phyloP scores from a whole-genome alignment of 37 sponge, comb jelly and placozoan genomes.

The Halichondria panicea region DNA sequence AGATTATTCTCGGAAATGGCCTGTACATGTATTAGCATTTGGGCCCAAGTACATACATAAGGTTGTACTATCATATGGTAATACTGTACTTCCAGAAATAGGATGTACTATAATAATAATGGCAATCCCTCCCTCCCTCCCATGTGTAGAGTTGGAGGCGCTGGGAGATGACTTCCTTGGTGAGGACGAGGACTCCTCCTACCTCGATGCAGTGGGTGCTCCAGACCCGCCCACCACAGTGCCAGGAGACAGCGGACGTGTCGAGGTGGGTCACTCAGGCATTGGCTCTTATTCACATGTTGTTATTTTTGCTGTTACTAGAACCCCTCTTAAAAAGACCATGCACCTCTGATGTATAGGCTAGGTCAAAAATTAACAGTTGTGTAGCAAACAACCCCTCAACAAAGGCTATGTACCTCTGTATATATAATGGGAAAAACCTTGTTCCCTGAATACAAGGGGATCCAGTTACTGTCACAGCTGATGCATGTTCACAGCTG shows the following conservation, averaged over 20 bases:
- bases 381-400: too few species aligned
- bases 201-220: constrained; percentile 77
- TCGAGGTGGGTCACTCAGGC: background rate
- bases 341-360: background rate
- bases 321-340: background rate
- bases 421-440: too few species aligned
- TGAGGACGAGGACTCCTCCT: constrained; percentile 91
- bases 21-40: too few species aligned
- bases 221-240: constrained; percentile 89
- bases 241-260: constrained; percentile 30
- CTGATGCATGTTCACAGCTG: too few species aligned
- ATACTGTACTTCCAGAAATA: background rate
- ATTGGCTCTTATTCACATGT: too few species aligned
- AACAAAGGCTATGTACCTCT: too few species aligned
- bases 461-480: too few species aligned
- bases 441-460: too few species aligned
- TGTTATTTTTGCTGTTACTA: background rate
- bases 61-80: too few species aligned
- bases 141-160: constrained; percentile 85
- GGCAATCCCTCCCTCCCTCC: background rate
- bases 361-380: background rate
- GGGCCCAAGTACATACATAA: too few species aligned
- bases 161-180: constrained; percentile 92
- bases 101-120: too few species aligned
- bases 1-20: too few species aligned